Evolutionary conservation across 2,113 vertebrate genomes (phyloP).

Genomic region (Nothocercus nigrocapillus): DNA sequence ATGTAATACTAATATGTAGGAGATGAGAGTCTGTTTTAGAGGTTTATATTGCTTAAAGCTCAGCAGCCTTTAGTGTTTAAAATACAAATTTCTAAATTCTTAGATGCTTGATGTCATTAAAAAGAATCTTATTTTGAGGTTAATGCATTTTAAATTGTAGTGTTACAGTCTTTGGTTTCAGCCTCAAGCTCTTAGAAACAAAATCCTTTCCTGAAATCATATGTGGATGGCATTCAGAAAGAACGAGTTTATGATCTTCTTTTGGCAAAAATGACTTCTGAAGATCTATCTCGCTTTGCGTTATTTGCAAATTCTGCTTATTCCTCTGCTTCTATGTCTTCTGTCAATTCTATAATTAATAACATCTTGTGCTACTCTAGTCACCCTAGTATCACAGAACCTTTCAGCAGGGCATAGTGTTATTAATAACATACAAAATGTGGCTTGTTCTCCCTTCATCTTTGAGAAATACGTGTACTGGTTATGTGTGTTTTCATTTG

Average conservation of each 20-base stretch:
- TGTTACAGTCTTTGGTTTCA: neutral
- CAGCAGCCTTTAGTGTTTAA: neutral
- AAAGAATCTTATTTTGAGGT: neutral
- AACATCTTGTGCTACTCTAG: neutral
- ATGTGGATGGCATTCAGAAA: neutral
- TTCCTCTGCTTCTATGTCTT: neutral
- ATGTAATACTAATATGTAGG: neutral
- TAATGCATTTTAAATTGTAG: neutral
- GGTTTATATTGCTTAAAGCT: neutral
- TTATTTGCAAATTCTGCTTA: neutral
- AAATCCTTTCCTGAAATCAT: neutral
- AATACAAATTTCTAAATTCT: neutral
- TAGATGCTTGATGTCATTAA: neutral
- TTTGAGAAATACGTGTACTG: neutral
- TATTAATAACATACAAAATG: neutral
- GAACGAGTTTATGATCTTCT: neutral
- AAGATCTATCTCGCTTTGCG: neutral
- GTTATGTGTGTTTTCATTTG: neutral
- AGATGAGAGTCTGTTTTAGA: neutral
- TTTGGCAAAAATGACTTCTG: neutral
- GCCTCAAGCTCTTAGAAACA: neutral
- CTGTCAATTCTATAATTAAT: neutral
- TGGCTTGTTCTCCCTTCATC: neutral
- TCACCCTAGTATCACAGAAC: neutral
- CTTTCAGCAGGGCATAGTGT: neutral